Evolutionary conservation across 2,113 vertebrate species (phyloP), one percentile per base, ranked within the genome.

Genomic region (Empidonax traillii): DNA sequence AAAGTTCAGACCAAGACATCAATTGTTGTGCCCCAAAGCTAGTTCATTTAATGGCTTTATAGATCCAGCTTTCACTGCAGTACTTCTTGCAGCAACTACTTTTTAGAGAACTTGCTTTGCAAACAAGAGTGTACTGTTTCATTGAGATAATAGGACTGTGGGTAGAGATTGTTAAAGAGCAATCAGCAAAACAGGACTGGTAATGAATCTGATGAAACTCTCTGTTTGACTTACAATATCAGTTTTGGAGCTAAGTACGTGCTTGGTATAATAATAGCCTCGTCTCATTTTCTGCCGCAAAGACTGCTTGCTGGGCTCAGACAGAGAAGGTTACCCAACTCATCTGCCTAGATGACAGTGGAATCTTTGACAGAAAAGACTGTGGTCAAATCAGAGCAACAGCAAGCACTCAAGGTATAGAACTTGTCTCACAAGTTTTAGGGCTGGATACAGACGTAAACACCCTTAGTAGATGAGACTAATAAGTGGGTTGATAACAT

Each of bases 161-260:
- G 89, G 84, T 69, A 96, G 93, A 94, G 91, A 96, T 49, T 96
- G 94, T 95, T 96, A 87, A 91, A 90, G 92, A 96, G 89, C 93
- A 94, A 97, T 97, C 94, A 96, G 95, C 81, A 94, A 96, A 96
- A 91, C 92, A 96, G 92, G 86, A 66, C 30, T 96, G 92, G 92
- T 95, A 97, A 97, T 96, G 95, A 96, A 97, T 97, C 89, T 95
- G 96, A 94, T 96, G 87, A 95, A 95, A 94, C 83, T 81, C 81
- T 94, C 86, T 94, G 86, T 94, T 96, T 97, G 95, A 95, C 95
- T 97, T 94, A 92, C 69, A 94, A 84, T 95, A 95, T 93, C 94
- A 93, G 62, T 94, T 96, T 88, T 81, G 87, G 78, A 95, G 78
- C 75, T 71, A 77, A 78, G 53, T 95, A 95, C 68, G 85, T 96